Base-by-base conservation (phyloP, 37 sponge, comb jelly and placozoan genomes). In the Aphrocallistes beatrix region DNA sequence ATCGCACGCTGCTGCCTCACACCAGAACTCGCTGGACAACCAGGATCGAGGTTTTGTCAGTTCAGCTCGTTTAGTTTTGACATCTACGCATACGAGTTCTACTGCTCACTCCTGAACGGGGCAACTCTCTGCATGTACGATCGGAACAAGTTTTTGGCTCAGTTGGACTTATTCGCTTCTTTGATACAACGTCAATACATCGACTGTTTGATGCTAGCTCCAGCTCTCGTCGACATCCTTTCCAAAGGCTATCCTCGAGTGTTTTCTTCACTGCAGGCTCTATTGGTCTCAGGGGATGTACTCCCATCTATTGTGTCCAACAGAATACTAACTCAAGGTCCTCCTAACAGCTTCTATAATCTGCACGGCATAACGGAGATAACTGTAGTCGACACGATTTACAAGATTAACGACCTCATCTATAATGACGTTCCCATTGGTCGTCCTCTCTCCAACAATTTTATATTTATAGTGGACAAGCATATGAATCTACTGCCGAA, bases 181-280 rank as follows among this genome's bases (percentile, higher is more conserved):
- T 30, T 60, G 8, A 19, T 60, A 19, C 75, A 60, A 19, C 75
- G 75, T 13, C 75, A 60, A 13, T 60, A 60, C 21, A 60, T 60
- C 34, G 75, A 60, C 75, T 60, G 75, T 60, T 25, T 60, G 75
- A 60, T 60, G 75, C 75, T 60, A 32, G 75, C 75, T 3, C 75
- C 75, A 60, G 28, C 75, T 32, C 34, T 60, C 25, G 10, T 19
- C n/a, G 75, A 60, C 75, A 30, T 60, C 75, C 10, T 60, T 32
- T 60, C 75, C 34, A 60, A 60, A 60, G 3, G 34, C 75, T 60
- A 60, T 13, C 75, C 75, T 3, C 75, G 75, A 25, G 75, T 28
- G n/a, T 60, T 60, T 13, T 60, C 75, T 1, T 60, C 8, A 19
- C 75, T 60, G 3, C 34, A 60, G 28, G 10, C 75, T 6, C 75